Evolutionary conservation across 1,140 invertebrate genomes (phyloP).

Genomic region (Polypedilum pembai): DNA sequence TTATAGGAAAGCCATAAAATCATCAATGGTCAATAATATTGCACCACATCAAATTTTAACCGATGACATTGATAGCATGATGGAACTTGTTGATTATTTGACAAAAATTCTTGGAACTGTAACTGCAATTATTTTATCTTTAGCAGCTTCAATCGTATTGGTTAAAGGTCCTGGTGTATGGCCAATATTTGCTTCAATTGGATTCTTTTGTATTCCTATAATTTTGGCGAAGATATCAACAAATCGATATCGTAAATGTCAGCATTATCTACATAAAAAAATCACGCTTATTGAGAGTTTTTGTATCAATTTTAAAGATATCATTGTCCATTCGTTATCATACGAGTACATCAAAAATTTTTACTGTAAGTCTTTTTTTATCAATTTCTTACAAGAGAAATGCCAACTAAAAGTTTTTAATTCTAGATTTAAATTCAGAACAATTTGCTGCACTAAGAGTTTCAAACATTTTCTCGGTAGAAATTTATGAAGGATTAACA

Average conservation of each 20-base stretch:
- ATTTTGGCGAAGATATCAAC: conserved; percentile 4
- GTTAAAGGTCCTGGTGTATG: not conserved
- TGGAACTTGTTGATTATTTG: conserved; percentile 32
- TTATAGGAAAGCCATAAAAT: conserved; percentile 35
- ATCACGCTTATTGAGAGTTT: not conserved
- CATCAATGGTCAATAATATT: conserved; percentile 35
- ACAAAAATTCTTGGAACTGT: conserved; percentile 33
- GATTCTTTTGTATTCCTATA: not conserved
- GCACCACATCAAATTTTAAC: conserved; percentile 33
- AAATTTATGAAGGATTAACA: conserved; percentile 3
- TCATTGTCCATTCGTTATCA: not conserved
- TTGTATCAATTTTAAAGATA: conserved; percentile 11
- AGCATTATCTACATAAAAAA: not conserved
- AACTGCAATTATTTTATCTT: conserved; percentile 20
- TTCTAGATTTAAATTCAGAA: conserved; percentile 7
- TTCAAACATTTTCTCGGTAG: not conserved
- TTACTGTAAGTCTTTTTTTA: not conserved
- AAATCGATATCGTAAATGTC: not conserved
- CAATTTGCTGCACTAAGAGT: conserved; percentile 1
- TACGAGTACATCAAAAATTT: conserved; percentile 20
- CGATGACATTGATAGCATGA: conserved; percentile 15
- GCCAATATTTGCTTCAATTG: conserved; percentile 5
- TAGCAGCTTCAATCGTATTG: not conserved
- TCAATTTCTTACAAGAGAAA: not conserved
- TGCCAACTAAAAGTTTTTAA: not conserved